phyloP scores from a whole-genome alignment of 1,140 invertebrate genomes.

The Aradophagus sp. region DNA sequence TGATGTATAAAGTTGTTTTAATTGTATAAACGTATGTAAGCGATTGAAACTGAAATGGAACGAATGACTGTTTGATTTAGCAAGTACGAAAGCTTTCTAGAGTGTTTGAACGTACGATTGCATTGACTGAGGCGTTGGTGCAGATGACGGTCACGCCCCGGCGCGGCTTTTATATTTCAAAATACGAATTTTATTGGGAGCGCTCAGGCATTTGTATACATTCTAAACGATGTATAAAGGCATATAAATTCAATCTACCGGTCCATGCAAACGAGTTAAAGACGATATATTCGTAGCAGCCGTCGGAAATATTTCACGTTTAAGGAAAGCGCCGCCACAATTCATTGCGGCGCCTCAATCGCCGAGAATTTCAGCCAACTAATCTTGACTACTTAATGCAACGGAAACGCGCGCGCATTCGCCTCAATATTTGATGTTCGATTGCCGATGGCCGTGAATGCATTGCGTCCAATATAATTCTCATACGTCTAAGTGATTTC shows the following conservation, averaged over 20 bases:
- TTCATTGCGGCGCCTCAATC: too few relatives aligned
- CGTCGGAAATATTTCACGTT: constrained; percentile 2
- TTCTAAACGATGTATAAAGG: constrained; percentile 18
- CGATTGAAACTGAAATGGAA: too few relatives aligned
- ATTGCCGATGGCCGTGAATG: neutral
- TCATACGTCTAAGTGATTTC: constrained; percentile 6
- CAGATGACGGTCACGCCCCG: constrained; percentile 1
- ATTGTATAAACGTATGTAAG: too few relatives aligned
- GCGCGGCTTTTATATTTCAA: constrained; percentile 6
- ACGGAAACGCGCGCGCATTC: too few relatives aligned
- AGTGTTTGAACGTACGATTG: constrained; percentile 2
- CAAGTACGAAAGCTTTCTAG: too few relatives aligned
- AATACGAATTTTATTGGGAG: constrained; percentile 16
- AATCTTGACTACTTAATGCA: neutral
- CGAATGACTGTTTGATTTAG: too few relatives aligned
- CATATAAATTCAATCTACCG: constrained; percentile 10
- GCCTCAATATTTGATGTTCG: neutral
- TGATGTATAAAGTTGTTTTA: too few relatives aligned
- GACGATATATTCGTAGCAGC: constrained; percentile 10
- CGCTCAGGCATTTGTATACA: constrained; percentile 14
- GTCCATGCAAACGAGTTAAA: constrained; percentile 17
- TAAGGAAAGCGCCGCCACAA: neutral
- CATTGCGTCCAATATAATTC: neutral
- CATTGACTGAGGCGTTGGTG: constrained; percentile 5
- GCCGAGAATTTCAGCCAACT: too few relatives aligned